Evolutionary conservation across 2,113 vertebrate genomes (phyloP).

Genomic region (Hippocampus mohnikei): DNA sequence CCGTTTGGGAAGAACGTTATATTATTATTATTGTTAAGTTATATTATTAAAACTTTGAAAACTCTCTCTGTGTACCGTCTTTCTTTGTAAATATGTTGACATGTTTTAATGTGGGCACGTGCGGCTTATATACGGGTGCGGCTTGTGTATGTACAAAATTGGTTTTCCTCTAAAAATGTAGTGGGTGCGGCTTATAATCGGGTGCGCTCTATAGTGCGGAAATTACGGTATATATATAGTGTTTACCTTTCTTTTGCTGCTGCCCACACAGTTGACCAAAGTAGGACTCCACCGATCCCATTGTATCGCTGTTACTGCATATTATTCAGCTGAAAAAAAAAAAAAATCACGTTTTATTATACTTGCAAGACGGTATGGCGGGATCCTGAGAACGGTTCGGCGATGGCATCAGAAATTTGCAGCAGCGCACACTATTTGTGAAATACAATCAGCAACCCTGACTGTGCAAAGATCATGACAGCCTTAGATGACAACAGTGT

Average conservation of each 20-base stretch:
- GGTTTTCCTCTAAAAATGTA: too few species aligned
- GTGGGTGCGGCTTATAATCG: too few species aligned
- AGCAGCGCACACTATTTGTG: background rate
- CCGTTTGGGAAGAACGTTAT: too few species aligned
- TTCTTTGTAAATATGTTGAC: too few species aligned
- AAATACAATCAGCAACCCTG: background rate
- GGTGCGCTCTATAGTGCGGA: too few species aligned
- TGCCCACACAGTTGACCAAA: constrained; percentile 64
- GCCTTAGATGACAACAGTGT: background rate
- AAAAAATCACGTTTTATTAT: background rate
- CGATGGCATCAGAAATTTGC: background rate
- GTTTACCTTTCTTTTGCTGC: constrained; percentile 71
- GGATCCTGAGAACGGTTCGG: background rate
- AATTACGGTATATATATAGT: too few species aligned
- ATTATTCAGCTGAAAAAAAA: constrained; percentile 55
- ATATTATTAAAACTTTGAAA: too few species aligned
- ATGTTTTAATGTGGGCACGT: too few species aligned
- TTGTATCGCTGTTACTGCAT: constrained; percentile 69
- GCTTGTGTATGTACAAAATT: too few species aligned
- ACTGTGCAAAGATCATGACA: background rate
- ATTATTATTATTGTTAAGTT: too few species aligned
- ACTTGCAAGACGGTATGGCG: background rate
- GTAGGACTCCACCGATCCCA: constrained; percentile 49
- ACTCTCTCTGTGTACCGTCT: too few species aligned
- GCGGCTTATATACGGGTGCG: too few species aligned